These are phyloP conservation scores for Polyommatus iphigenia DNA, from an alignment of 2,888 invertebrate species.

Conservation along the genomic window DNA sequence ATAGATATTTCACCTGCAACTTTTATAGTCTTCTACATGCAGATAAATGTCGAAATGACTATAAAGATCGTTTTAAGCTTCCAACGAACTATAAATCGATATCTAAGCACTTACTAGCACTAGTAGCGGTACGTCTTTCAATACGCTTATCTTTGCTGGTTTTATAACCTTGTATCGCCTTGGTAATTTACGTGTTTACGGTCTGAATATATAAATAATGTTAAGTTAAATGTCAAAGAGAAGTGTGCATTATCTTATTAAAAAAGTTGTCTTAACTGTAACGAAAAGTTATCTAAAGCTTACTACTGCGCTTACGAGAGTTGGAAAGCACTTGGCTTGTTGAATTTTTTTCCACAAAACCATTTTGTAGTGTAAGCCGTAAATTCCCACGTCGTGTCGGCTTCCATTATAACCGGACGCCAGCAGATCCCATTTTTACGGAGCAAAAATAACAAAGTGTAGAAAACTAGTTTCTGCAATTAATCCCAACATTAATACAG, in stretches of 20 bases:
- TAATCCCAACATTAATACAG: not conserved
- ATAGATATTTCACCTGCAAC: not conserved
- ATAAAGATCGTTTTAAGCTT: slow-evolving; percentile 2
- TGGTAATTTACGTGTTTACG: not conserved
- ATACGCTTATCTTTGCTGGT: not conserved
- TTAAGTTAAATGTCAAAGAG: not conserved
- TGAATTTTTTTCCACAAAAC: not conserved
- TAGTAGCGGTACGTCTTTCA: not conserved
- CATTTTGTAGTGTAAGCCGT: not conserved
- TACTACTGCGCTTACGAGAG: not conserved
- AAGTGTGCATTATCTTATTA: not conserved
- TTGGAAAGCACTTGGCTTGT: not conserved
- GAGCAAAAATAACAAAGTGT: not conserved
- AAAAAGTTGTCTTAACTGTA: not conserved
- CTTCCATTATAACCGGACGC: slow-evolving; percentile 2
- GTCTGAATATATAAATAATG: not conserved
- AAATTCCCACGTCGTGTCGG: slow-evolving; percentile 1
- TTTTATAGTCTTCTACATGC: not conserved
- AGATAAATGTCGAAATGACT: not conserved
- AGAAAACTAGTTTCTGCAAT: not conserved
- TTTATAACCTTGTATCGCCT: not conserved
- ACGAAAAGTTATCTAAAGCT: slow-evolving; percentile 8
- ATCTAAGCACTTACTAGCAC: not conserved
- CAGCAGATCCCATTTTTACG: not conserved
- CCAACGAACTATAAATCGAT: slow-evolving; percentile 15